A percentile compares a stretch with the other conserved stretches of the same genome.
phyloP scores from a whole-genome alignment of 2,888 invertebrate species.

The Chaitophorus viminalis region DNA sequence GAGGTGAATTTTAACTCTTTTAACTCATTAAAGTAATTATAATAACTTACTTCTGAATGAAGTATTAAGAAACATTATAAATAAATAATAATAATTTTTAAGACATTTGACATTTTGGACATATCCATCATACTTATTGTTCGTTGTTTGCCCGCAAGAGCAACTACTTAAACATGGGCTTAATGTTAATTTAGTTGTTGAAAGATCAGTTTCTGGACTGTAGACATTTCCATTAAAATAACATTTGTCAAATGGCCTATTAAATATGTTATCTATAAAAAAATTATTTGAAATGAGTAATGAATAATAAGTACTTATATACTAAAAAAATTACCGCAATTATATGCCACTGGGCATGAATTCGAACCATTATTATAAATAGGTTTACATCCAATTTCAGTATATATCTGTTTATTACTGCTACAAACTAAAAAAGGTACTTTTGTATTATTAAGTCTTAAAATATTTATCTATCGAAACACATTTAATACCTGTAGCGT shows the following conservation, averaged over 20 bases:
- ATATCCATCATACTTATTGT: conserved; percentile 37
- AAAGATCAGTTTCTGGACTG: background rate
- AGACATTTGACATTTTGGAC: background rate
- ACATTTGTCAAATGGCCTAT: conserved; percentile 31
- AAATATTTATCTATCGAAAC: too few relatives aligned
- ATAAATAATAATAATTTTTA: too few relatives aligned
- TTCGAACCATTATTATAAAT: conserved; percentile 9
- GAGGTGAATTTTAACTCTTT: too few relatives aligned
- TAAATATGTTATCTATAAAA: conserved; percentile 24
- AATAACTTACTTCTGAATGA: too few relatives aligned
- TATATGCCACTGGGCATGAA: conserved; percentile 39
- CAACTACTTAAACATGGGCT: conserved; percentile 36
- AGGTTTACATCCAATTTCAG: conserved; percentile 51
- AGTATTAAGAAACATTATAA: too few relatives aligned
- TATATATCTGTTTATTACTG: conserved; percentile 41
- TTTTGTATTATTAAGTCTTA: too few relatives aligned
- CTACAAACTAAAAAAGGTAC: conserved; percentile 24
- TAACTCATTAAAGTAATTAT: too few relatives aligned
- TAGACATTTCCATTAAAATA: conserved; percentile 47
- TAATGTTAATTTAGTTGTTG: conserved; percentile 2
- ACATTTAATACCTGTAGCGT: background rate
- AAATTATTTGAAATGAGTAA: background rate
- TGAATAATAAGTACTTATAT: background rate
- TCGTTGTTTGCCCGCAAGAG: background rate
- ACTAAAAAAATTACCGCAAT: conserved; percentile 31